Evolutionary conservation across 2,888 invertebrate genomes (phyloP), one percentile per base, ranked within the genome.

Genomic region (Cheilosia grossa): DNA sequence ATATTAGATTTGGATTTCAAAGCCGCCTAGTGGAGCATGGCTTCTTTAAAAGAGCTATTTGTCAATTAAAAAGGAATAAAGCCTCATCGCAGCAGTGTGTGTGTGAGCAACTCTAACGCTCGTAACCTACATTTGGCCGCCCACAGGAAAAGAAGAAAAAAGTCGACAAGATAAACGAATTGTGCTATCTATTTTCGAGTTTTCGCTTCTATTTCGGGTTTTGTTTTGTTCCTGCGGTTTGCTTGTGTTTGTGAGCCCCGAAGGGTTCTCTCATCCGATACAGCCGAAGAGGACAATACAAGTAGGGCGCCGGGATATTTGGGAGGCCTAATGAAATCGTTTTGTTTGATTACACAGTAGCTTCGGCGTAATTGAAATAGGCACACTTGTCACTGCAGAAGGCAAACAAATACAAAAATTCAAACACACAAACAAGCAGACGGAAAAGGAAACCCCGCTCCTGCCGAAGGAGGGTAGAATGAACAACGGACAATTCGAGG

Each of bases 101-200:
- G 2, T 30, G 42, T 33, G 30, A 37, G 42, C 44, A n/a, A 51
- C 33, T 33, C 19, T 13, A 54, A 44, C 58, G 53, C 67, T 78
- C 58, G 69, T 83, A 83, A 83, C 83, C 83, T 80, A 83, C 69
- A 80, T 83, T 83, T 59, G 64, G 64, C 54, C 58, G 56, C 24
- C 49, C 24, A 10, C n/a, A 44, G 47, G n/a, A 56, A 80, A 47
- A 47, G 49, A 4, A 17, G 40, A 27, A 33, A 44, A 27, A 33
- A 30, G 9, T 30, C 30, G 54, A 69, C 19, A 51, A 78, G 42
- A 40, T 37, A 15, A 59, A 56, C 58, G 44, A 74, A 42, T 70
- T 64, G 40, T 54, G 70, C 51, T 59, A 30, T 67, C 70, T 70
- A 17, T 53, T 63, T 58, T 19, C 27, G 24, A 27, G 47, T 49